Conservation (phyloP, 2,113 vertebrate genomes). For the Chiloscyllium plagiosum region DNA sequence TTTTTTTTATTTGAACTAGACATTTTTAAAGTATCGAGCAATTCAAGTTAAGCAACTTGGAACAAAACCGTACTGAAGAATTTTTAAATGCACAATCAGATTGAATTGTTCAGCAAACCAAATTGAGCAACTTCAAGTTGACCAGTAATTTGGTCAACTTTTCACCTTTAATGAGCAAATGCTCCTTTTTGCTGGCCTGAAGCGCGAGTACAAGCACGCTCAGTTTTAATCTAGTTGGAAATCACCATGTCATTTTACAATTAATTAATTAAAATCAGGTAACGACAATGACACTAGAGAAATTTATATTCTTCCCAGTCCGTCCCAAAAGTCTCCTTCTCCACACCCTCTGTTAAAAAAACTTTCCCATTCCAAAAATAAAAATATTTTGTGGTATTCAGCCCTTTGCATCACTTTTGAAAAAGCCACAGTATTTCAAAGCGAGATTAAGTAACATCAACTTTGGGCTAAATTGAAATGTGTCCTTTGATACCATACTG, state of each 20-base stretch:
- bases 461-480: background rate
- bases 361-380: background rate
- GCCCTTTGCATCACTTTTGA: background rate
- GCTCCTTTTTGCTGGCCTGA: background rate
- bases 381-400: background rate
- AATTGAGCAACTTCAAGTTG: background rate
- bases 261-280: background rate
- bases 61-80: background rate
- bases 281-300: background rate
- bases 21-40: background rate
- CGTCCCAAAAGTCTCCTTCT: background rate
- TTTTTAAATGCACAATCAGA: background rate
- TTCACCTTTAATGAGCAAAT: background rate
- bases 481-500: background rate
- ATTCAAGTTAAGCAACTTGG: background rate
- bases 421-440: background rate
- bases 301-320: background rate
- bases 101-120: background rate
- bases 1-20: background rate
- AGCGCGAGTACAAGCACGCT: background rate
- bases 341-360: background rate
- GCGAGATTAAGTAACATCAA: background rate
- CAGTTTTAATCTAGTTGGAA: background rate
- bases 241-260: background rate
- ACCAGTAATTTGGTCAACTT: background rate